Base-by-base conservation (phyloP, 2,888 invertebrate species). In the Eueremaeus valkanovi region DNA sequence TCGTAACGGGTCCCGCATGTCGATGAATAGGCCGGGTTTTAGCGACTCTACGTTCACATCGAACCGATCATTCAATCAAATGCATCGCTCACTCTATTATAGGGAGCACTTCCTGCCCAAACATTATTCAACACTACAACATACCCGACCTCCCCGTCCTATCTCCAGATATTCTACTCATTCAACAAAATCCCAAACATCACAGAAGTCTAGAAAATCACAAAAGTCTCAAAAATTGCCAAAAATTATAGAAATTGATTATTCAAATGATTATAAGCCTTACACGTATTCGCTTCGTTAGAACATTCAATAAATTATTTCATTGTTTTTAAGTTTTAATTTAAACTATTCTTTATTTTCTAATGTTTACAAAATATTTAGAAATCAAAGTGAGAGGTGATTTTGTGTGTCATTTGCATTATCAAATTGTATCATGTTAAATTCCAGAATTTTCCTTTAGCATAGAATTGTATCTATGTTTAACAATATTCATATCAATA, bases 1-100 rank as follows among this genome's bases (percentile, higher is more conserved):
- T 16, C 27, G 63, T 5, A 40, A 40, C 13, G 75, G 75, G 24
- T 75, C 75, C 2, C 55, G 72, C 31, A 72, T 72, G 45, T 75
- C 75, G 33, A 27, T 75, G 3, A 70, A 70, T 18, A 66, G 63
- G 24, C 33, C 36, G 11, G 36, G 18, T 40, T 66, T 33, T 11
- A 66, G 36, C 13, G 45, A 70, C 21, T 42, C 40, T 11, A 13
- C 40, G 8, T 45, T 70, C 16, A 70, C 24, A 16, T 70, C 70
- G 6, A 42, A 42, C 45, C 24, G 36, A 45, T 66, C 63, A 21
- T 33, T 66, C 21, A 29, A 29, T n/a, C n/a, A n/a, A 16, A 45
- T 45, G 3, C 70, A 42, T 24, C 68, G 40, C 5, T 70, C 45
- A 2, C 11, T 24, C 3, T 70, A 45, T 16, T 42, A 27, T 45